Evolutionary conservation across 2,113 vertebrate species (phyloP).

Genomic region (Cisticola juncidis): DNA sequence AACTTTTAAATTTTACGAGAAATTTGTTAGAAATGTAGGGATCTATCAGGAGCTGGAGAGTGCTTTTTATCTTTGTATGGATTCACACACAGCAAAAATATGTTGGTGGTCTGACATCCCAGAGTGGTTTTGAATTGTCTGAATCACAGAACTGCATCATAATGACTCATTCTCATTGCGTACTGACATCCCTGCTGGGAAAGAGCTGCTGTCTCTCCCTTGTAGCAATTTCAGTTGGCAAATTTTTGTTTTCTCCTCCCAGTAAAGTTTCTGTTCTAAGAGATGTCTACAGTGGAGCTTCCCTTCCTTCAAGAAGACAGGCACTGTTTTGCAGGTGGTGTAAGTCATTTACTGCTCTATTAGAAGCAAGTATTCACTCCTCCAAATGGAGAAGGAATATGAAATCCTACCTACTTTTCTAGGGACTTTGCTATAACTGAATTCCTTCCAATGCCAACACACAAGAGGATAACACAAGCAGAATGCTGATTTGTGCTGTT

Average conservation of each 20-base stretch:
- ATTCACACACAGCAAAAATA: neutral
- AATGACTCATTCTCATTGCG: neutral
- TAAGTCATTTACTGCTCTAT: neutral
- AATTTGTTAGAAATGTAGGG: neutral
- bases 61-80: neutral
- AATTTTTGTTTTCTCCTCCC: neutral
- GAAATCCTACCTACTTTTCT: neutral
- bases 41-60: neutral
- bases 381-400: neutral
- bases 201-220: neutral
- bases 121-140: constrained; percentile 23
- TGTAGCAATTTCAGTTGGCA: neutral
- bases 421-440: neutral
- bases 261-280: neutral
- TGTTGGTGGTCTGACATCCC: neutral
- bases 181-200: neutral
- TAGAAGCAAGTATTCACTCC: neutral
- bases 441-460: neutral
- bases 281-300: neutral
- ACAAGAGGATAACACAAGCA: neutral
- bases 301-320: neutral
- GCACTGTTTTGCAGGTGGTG: neutral
- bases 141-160: constrained; percentile 27
- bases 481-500: neutral
- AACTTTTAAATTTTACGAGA: neutral